phyloP scores from a whole-genome alignment of 2,113 vertebrate species.

The Myodes glareolus region DNA sequence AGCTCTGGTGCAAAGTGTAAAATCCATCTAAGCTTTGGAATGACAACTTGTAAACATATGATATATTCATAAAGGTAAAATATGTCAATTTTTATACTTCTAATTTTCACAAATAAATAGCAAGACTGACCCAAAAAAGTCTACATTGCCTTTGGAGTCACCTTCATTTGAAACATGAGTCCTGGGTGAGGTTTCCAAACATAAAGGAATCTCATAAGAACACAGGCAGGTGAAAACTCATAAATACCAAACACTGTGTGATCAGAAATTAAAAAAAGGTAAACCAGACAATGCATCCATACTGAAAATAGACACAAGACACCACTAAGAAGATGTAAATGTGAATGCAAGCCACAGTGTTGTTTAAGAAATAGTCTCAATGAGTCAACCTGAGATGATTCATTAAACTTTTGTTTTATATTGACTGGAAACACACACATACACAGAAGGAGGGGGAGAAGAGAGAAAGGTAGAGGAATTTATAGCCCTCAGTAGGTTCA shows the following conservation, averaged over 20 bases:
- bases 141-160: not conserved
- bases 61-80: not conserved
- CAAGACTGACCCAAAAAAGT: not conserved
- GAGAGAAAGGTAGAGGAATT: no score
- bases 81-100: not conserved
- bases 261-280: not conserved
- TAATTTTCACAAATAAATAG: not conserved
- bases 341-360: not conserved
- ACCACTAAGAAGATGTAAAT: not conserved
- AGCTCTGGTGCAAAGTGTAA: not conserved
- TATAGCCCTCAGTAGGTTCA: no score
- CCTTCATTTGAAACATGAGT: not conserved
- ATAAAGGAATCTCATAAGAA: not conserved
- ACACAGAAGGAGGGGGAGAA: not conserved
- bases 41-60: not conserved
- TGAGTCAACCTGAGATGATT: not conserved
- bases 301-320: no score
- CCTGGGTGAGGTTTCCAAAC: not conserved
- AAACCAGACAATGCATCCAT: not conserved
- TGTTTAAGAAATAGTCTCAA: not conserved
- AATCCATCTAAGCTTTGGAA: not conserved
- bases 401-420: not conserved
- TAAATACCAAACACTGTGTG: not conserved
- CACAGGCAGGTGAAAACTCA: not conserved
- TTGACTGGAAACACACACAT: not conserved